A percentile compares a stretch with the other conserved stretches of the same genome.
These are phyloP conservation scores for Conus ventricosus DNA, from an alignment of 1,140 invertebrate genomes.

Conservation along the genomic window DNA sequence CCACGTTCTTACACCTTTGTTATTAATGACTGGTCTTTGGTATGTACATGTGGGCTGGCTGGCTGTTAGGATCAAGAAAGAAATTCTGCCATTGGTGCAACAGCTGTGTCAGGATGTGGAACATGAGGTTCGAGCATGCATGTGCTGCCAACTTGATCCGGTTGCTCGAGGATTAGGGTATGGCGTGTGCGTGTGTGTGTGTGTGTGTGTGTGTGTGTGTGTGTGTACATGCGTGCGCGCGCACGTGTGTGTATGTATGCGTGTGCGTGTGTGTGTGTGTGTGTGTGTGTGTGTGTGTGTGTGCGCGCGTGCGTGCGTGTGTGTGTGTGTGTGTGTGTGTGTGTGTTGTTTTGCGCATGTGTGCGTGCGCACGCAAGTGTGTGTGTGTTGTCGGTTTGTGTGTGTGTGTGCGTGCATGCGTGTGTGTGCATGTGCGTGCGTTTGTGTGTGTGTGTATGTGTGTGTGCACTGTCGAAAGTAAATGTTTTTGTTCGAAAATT, in stretches of 20 bases:
- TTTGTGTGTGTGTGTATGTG: no score
- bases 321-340: neutral
- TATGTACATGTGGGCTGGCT: no score
- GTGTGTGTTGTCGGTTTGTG: no score
- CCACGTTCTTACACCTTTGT: no score
- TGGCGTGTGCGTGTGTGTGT: conserved; percentile 14
- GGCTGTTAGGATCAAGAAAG: conserved; percentile 80
- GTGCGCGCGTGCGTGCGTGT: neutral
- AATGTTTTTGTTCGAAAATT: no score
- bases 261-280: neutral
- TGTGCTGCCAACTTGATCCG: conserved; percentile 81
- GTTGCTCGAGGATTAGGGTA: conserved; percentile 80
- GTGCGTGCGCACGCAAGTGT: no score
- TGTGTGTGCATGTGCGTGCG: no score
- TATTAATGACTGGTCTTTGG: no score
- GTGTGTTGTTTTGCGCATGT: no score
- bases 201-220: neutral
- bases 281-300: conserved; percentile 18
- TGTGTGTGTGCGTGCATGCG: no score
- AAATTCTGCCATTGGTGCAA: conserved; percentile 82
- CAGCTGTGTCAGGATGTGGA: conserved; percentile 84
- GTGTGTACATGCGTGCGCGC: neutral
- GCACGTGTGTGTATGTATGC: no score
- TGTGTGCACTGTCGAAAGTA: no score
- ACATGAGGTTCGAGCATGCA: conserved; percentile 82